Conservation (phyloP, 2,797 vertebrate species). For the Xenops minutus region DNA sequence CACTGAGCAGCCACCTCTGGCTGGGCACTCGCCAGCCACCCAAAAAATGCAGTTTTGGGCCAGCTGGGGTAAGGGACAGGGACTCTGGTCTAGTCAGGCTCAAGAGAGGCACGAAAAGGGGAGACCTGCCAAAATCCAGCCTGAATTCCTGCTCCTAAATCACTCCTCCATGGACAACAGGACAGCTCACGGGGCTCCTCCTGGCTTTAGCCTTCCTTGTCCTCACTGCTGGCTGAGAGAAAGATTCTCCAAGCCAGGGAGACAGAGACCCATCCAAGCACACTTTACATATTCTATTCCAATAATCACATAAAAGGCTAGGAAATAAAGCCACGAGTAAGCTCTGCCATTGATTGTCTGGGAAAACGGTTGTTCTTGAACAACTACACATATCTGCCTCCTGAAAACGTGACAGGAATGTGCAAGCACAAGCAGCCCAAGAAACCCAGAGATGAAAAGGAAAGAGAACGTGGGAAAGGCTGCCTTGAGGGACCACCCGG, state of each 20-base stretch:
- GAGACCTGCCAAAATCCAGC: not conserved
- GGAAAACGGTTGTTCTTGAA: not conserved
- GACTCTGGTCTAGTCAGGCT: not conserved
- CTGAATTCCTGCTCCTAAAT: not conserved
- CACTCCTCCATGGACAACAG: rapidly evolving
- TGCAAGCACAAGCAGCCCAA: not conserved
- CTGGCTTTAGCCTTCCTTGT: not conserved
- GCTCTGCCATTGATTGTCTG: not conserved
- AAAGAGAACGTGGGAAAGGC: not conserved
- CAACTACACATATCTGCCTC: not conserved
- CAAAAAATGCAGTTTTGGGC: not conserved
- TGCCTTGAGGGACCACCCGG: not conserved
- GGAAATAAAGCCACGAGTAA: not conserved
- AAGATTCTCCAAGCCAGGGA: not conserved
- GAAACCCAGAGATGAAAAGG: not conserved
- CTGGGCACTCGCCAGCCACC: rapidly evolving
- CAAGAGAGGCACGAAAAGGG: not conserved
- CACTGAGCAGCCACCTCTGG: not conserved
- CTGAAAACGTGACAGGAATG: not conserved
- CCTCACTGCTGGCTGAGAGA: not conserved
- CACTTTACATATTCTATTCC: not conserved
- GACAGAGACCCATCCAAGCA: not conserved
- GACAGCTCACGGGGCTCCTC: not conserved
- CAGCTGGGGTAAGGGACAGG: not conserved
- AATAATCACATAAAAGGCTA: not conserved